Percentiles rank a stretch among this genome's conserved stretches.
Evolutionary conservation across 2,113 vertebrate genomes (phyloP).

Genomic region (Neotragus moschatus): DNA sequence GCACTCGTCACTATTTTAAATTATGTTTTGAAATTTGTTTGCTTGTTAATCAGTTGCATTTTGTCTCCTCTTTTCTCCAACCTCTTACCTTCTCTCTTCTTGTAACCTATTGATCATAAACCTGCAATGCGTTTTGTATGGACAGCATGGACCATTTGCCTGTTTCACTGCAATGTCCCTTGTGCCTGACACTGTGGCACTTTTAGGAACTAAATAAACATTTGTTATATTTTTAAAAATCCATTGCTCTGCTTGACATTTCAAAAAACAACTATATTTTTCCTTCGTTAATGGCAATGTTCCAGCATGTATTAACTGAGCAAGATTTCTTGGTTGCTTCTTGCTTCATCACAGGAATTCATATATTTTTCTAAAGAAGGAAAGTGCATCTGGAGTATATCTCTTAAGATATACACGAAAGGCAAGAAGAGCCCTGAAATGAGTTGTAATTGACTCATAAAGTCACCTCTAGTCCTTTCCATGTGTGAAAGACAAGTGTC

Average conservation of each 20-base stretch:
- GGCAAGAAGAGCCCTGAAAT: slow-evolving; percentile 35
- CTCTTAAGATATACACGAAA: neutral
- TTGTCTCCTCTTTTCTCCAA: neutral
- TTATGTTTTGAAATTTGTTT: neutral
- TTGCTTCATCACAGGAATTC: neutral
- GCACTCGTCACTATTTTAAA: neutral
- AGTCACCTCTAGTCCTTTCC: slow-evolving; percentile 33
- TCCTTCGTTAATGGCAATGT: neutral
- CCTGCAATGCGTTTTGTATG: neutral
- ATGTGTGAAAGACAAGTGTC: slow-evolving; percentile 54
- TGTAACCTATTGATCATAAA: neutral
- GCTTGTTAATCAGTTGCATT: neutral
- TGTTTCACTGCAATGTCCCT: neutral
- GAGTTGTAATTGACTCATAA: slow-evolving; percentile 52
- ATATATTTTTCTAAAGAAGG: neutral
- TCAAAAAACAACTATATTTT: neutral
- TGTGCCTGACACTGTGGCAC: neutral
- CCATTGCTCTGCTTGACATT: neutral
- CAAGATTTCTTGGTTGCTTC: neutral
- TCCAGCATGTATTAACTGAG: neutral
- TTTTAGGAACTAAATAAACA: neutral
- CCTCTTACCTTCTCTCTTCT: neutral
- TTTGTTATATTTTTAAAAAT: neutral
- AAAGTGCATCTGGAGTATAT: neutral
- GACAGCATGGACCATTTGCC: neutral